Base-by-base conservation (phyloP, 35 echinoderm and acorn worm genomes). In the Diadema setosum region DNA sequence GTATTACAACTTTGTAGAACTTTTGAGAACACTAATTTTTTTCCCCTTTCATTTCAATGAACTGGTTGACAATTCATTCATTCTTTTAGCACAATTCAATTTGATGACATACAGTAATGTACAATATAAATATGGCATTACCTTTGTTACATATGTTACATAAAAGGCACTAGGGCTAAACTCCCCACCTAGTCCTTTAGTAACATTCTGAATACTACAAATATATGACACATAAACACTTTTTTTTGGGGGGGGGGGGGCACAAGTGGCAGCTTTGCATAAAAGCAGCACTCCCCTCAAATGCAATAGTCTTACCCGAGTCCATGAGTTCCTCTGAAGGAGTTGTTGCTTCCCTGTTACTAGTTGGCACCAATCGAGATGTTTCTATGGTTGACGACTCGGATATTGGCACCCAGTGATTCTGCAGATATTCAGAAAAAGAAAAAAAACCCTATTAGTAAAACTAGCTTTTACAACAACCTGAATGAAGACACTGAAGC, bases 381-480 rank as follows among this genome's bases (percentile, higher is more conserved):
- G 89, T 52, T 52, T 88, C 90, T 82, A 99, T 80, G 5, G 85
- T 86, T 58, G 89, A 56, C 12, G 85, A 86, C 46, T 94, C 86
- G 17, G 96, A 99, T 30, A 99, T 93, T 46, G 96, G 96, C 42
- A 99, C 87, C 89, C 90, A 99, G 24, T 31, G 83, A 83, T 94
- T 94, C 92, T 99, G 76, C 52, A 16, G n/a, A n/a, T n/a, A n/a
- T n/a, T n/a, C n/a, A n/a, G n/a, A n/a, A n/a, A n/a, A n/a, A n/a
- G n/a, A n/a, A n/a, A n/a, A n/a, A n/a, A n/a, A n/a, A n/a, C n/a
- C n/a, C n/a, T n/a, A n/a, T n/a, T n/a, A n/a, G n/a, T n/a, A n/a
- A n/a, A n/a, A n/a, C n/a, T n/a, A n/a, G n/a, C n/a, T n/a, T n/a
- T n/a, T n/a, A n/a, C n/a, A n/a, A n/a, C n/a, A n/a, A n/a, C n/a